These are phyloP conservation scores for Thamnophis sirtalis DNA, from an alignment of 2,113 vertebrate species.

Conservation along the genomic window DNA sequence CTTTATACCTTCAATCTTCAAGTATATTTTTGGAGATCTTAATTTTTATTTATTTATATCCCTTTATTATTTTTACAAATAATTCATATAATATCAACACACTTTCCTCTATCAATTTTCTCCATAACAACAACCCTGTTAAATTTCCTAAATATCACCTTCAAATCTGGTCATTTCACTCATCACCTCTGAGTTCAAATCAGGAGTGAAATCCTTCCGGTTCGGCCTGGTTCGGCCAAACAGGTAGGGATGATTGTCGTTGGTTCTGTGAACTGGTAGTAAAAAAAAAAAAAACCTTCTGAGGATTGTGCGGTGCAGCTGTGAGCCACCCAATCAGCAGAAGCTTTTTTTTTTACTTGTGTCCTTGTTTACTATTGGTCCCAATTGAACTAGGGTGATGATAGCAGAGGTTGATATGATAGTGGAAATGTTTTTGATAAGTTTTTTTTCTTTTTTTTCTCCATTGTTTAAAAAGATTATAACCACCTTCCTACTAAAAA, in stretches of 20 bases:
- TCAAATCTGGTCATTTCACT: neutral
- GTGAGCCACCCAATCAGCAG: no score
- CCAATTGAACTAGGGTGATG: neutral
- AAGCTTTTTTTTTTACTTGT: no score
- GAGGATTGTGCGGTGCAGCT: no score
- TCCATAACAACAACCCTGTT: neutral
- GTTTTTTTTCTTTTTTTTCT: neutral
- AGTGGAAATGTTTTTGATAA: constrained; percentile 17
- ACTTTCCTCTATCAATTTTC: neutral
- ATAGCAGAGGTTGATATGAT: constrained; percentile 18
- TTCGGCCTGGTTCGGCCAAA: no score
- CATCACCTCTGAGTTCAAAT: neutral
- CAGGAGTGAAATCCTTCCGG: no score
- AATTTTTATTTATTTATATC: neutral
- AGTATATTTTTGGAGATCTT: neutral
- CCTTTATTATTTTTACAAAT: neutral
- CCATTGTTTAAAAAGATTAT: neutral
- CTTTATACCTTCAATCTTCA: neutral
- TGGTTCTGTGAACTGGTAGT: no score
- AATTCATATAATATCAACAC: neutral
- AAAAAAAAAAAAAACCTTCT: no score
- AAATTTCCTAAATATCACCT: neutral
- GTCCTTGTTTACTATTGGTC: neutral
- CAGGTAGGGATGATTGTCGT: no score
- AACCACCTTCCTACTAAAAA: neutral